phyloP scores from a whole-genome alignment of 2,888 invertebrate genomes.

The Calephelis perditalis region DNA sequence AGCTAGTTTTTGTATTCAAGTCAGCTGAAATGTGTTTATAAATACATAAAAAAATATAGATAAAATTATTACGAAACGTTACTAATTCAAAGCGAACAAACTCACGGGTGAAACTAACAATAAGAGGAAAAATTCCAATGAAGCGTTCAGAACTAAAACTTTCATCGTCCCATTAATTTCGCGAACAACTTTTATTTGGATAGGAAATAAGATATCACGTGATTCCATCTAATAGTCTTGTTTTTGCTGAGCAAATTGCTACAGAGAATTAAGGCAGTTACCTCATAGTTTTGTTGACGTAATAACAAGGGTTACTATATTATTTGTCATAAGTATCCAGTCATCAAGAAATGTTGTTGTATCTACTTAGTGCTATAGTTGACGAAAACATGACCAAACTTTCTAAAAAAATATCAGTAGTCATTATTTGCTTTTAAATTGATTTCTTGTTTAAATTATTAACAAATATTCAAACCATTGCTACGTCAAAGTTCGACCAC shows the following conservation, averaged over 20 bases:
- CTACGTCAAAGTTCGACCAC: too few relatives aligned
- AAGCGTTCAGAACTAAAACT: slow-evolving; percentile 46
- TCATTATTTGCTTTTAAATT: too few relatives aligned
- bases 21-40: too few relatives aligned
- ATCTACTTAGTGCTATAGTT: neutral
- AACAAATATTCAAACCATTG: too few relatives aligned
- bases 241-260: slow-evolving; percentile 52
- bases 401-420: neutral
- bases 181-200: slow-evolving; percentile 43
- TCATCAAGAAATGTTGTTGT: neutral
- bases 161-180: slow-evolving; percentile 62
- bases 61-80: too few relatives aligned
- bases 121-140: slow-evolving; percentile 37
- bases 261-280: slow-evolving; percentile 41
- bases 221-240: slow-evolving; percentile 55
- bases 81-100: slow-evolving; percentile 5
- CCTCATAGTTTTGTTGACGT: slow-evolving; percentile 20
- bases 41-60: too few relatives aligned
- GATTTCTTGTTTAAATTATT: too few relatives aligned
- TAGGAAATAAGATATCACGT: slow-evolving; percentile 37
- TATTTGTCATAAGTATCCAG: slow-evolving; percentile 13
- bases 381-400: neutral
- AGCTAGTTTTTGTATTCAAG: too few relatives aligned
- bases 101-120: slow-evolving; percentile 22
- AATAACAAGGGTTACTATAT: slow-evolving; percentile 16